Conservation (phyloP, 1,140 invertebrate genomes). For the Schlechtendalia chinensis region DNA sequence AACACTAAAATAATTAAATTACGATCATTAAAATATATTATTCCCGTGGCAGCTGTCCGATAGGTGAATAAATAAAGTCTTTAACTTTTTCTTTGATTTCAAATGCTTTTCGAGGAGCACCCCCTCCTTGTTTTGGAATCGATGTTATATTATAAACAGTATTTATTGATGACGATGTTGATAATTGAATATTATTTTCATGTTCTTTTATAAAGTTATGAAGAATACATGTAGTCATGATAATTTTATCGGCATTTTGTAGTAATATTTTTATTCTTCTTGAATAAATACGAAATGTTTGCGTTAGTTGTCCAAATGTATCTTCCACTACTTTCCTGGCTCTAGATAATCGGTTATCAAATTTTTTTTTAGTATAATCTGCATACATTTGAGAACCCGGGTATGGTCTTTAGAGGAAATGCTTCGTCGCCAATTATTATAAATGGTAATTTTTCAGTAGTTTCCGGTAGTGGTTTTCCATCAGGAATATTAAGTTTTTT, state of each 20-base stretch:
- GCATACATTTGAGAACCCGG: conserved; percentile 7
- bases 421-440: conserved; percentile 36
- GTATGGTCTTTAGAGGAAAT: conserved; percentile 34
- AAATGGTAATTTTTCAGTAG: conserved; percentile 35
- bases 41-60: background rate
- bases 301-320: conserved; percentile 14
- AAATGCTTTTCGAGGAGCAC: conserved; percentile 8
- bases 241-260: conserved; percentile 1
- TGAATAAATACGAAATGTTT: conserved; percentile 32
- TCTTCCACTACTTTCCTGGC: conserved; percentile 25
- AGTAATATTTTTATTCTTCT: conserved; percentile 29
- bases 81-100: conserved; percentile 22
- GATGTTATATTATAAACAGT: conserved; percentile 4
- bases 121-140: background rate
- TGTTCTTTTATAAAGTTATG: conserved; percentile 18
- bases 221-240: conserved; percentile 11
- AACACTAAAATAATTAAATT: background rate
- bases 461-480: background rate
- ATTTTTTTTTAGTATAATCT: conserved; percentile 4
- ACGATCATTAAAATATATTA: conserved; percentile 5
- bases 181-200: conserved; percentile 14
- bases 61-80: conserved; percentile 16
- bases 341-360: conserved; percentile 22
- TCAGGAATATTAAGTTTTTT: background rate
- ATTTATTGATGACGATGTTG: background rate